These are phyloP conservation scores for Luperina testacea DNA, from an alignment of 2,888 invertebrate species.

Conservation along the genomic window DNA sequence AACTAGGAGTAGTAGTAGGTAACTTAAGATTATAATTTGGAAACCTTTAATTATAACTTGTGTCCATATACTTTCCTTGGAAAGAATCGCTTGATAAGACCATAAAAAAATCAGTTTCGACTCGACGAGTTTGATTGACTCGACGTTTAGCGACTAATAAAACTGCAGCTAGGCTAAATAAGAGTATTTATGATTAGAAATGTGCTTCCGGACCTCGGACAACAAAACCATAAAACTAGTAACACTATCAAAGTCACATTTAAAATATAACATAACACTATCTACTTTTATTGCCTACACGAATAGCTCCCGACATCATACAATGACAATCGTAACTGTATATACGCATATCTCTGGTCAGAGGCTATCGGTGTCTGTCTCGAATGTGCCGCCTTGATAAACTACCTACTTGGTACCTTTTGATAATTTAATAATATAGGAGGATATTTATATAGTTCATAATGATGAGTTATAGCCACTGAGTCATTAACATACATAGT, in stretches of 20 bases:
- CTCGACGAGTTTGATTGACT: neutral
- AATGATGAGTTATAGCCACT: constrained; percentile 16
- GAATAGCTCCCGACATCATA: constrained; percentile 40
- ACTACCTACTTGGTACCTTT: constrained; percentile 46
- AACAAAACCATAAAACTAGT: constrained; percentile 20
- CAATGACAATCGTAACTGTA: constrained; percentile 34
- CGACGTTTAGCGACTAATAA: neutral
- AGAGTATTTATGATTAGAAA: neutral
- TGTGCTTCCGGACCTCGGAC: constrained; percentile 36
- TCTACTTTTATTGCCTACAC: constrained; percentile 33
- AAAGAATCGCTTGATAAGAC: neutral
- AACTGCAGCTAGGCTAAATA: neutral
- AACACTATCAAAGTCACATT: constrained; percentile 23
- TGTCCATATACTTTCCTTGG: neutral
- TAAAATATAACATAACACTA: constrained; percentile 37
- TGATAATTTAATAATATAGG: constrained; percentile 25
- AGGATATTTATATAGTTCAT: constrained; percentile 14
- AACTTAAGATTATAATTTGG: neutral
- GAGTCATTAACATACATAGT: constrained; percentile 18
- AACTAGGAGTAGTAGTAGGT: neutral
- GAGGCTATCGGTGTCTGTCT: constrained; percentile 60
- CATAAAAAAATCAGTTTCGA: neutral
- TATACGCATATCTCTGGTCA: constrained; percentile 61
- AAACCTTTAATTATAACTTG: neutral
- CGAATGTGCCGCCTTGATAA: constrained; percentile 62